These are phyloP conservation scores for Drosophila merina DNA, from an alignment of 2,888 invertebrate genomes.

Conservation along the genomic window DNA sequence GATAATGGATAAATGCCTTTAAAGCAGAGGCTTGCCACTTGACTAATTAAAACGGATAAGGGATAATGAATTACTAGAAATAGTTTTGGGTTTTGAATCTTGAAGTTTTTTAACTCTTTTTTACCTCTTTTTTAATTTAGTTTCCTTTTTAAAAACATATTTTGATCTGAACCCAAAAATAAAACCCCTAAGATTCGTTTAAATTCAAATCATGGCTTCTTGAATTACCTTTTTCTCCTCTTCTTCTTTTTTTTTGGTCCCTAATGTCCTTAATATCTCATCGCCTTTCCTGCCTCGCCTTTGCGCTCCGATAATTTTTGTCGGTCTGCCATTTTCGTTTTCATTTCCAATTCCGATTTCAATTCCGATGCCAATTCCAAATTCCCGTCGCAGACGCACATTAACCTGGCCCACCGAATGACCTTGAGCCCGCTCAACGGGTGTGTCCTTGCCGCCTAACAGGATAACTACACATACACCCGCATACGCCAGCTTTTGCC, in stretches of 20 bases:
- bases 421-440: conserved; percentile 12
- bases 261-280: conserved; percentile 6
- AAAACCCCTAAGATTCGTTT: too few relatives aligned
- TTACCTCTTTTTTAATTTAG: neutral
- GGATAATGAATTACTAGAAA: neutral
- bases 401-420: conserved; percentile 25
- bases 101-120: neutral
- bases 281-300: conserved; percentile 1
- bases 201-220: neutral
- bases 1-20: conserved; percentile 8
- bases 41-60: neutral
- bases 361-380: conserved; percentile 19
- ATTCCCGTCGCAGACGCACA: conserved; percentile 20
- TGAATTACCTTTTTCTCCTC: neutral
- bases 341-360: conserved; percentile 2
- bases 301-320: neutral
- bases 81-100: neutral
- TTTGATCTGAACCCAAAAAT: too few relatives aligned
- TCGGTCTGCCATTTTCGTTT: too few relatives aligned
- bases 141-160: neutral
- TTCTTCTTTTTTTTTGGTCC: neutral
- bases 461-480: conserved; percentile 10
- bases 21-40: neutral
- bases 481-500: neutral
- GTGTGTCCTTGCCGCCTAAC: conserved; percentile 37